Percentiles rank a stretch among this genome's conserved stretches.
Evolutionary conservation across 2,113 vertebrate genomes (phyloP).

Genomic region (Rhinolophus sinicus): DNA sequence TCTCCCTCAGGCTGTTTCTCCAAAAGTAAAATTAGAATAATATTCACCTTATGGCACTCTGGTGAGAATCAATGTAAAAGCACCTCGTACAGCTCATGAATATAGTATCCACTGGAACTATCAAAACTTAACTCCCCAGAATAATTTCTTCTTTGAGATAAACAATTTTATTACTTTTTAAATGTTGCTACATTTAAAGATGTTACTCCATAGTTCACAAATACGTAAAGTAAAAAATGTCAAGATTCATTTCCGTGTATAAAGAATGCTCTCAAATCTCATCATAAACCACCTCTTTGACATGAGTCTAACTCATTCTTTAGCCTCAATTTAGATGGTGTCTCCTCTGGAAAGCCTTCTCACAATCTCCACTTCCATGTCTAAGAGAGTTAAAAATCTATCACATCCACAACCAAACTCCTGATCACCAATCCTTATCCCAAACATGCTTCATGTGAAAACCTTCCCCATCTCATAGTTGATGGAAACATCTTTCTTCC

Average conservation of each 20-base stretch:
- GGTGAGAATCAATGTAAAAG: slow-evolving; percentile 22
- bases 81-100: neutral
- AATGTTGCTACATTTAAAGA: neutral
- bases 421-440: neutral
- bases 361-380: neutral
- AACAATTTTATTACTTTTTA: slow-evolving; percentile 9
- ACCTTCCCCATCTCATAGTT: neutral
- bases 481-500: neutral
- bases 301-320: neutral
- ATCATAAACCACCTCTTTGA: neutral
- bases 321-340: neutral
- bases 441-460: neutral
- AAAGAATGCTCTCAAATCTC: neutral
- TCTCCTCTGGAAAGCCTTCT: neutral
- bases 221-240: slow-evolving; percentile 1
- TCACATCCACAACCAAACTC: neutral
- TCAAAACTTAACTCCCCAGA: neutral
- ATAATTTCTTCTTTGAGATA: neutral
- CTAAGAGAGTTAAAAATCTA: neutral
- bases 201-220: neutral
- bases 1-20: slow-evolving; percentile 9
- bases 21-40: neutral
- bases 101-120: neutral
- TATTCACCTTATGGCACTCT: neutral
- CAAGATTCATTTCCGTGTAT: neutral